These are phyloP conservation scores for Vidua macroura DNA, from an alignment of 2,113 vertebrate genomes.

Conservation along the genomic window DNA sequence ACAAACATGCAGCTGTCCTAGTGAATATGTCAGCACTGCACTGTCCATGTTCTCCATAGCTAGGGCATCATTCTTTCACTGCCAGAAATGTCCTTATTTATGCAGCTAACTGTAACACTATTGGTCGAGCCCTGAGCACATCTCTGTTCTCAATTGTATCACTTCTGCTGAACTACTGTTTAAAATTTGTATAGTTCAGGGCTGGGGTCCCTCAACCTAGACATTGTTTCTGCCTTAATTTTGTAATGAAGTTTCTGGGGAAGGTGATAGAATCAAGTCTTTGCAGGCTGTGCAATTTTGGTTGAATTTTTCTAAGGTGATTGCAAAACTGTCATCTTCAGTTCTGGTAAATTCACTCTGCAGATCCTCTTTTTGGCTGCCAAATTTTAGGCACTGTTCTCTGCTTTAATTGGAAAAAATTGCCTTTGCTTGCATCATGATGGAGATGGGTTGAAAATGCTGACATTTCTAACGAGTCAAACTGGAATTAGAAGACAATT, in stretches of 20 bases:
- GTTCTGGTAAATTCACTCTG: background rate
- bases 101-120: fast-evolving
- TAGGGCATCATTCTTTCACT: background rate
- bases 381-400: background rate
- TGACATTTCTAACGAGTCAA: background rate
- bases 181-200: background rate
- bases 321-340: background rate
- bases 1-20: background rate
- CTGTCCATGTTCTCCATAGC: background rate
- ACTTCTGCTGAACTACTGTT: background rate
- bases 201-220: background rate
- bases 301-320: background rate
- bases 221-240: background rate
- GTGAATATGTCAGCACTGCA: background rate
- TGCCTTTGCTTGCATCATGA: background rate
- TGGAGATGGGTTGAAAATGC: background rate
- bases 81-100: background rate
- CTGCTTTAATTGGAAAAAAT: background rate
- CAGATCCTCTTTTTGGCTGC: background rate
- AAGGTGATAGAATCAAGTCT: background rate
- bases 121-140: background rate
- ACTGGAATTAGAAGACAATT: background rate
- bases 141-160: background rate
- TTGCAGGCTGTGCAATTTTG: background rate
- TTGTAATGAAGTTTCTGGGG: background rate